Evolutionary conservation across 1,140 invertebrate species (phyloP).

Genomic region (Halictus rubicundus): DNA sequence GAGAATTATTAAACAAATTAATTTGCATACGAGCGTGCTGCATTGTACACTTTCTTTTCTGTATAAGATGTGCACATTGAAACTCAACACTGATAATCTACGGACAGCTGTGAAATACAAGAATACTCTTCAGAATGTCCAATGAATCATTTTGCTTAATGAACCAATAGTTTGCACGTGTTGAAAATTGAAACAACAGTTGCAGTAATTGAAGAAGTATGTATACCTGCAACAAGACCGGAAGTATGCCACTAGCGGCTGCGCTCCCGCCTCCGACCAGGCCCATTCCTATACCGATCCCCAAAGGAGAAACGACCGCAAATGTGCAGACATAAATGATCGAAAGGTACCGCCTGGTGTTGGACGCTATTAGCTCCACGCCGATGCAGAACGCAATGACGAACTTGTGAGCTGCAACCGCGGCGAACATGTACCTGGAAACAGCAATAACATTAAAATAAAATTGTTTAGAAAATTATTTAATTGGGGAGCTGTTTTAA

Average conservation of each 20-base stretch:
- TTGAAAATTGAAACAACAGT: not conserved
- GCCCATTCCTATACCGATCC: conserved; percentile 86
- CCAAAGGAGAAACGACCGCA: conserved; percentile 89
- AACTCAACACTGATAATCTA: too few species aligned
- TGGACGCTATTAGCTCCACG: conserved; percentile 87
- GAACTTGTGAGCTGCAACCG: conserved; percentile 93
- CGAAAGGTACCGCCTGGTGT: conserved; percentile 83
- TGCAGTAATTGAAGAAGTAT: conserved; percentile 9
- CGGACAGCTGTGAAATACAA: too few species aligned
- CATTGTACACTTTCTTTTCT: too few species aligned
- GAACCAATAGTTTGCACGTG: too few species aligned
- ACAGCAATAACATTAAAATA: not conserved
- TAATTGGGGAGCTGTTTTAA: too few species aligned
- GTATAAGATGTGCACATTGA: too few species aligned
- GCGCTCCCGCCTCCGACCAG: conserved; percentile 82
- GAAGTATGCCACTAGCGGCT: conserved; percentile 82
- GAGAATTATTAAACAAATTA: not conserved
- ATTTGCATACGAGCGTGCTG: too few species aligned
- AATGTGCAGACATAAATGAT: conserved; percentile 88
- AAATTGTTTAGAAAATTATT: not conserved
- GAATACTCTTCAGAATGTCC: too few species aligned
- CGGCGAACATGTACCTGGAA: conserved; percentile 88
- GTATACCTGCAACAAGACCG: conserved; percentile 77
- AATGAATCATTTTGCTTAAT: too few species aligned
- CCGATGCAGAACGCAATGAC: conserved; percentile 94